Evolutionary conservation across 2,888 invertebrate genomes (phyloP).

Genomic region (Bhutanitis thaidina): DNA sequence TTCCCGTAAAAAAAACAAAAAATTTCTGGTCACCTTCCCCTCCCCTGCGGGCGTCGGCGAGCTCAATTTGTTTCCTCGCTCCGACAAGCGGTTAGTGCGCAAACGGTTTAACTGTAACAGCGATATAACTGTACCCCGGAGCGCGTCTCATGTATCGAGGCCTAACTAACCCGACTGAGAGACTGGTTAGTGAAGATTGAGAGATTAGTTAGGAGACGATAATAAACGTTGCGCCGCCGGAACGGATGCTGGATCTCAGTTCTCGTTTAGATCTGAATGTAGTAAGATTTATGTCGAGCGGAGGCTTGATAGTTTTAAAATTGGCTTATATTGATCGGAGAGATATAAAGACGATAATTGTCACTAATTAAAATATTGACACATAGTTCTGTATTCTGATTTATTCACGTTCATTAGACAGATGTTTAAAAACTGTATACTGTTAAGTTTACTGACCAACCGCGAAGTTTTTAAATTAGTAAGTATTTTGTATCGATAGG

Average conservation of each 20-base stretch:
- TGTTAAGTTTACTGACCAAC: too few relatives aligned
- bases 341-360: too few relatives aligned
- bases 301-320: too few relatives aligned
- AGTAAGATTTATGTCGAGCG: not conserved
- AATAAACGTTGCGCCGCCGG: not conserved
- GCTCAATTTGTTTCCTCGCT: slow-evolving; percentile 4
- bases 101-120: slow-evolving; percentile 7
- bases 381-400: too few relatives aligned
- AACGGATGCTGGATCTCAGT: not conserved
- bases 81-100: slow-evolving; percentile 9
- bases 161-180: slow-evolving; percentile 1
- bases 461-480: too few relatives aligned
- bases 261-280: not conserved
- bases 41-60: not conserved
- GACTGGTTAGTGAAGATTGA: slow-evolving; percentile 12
- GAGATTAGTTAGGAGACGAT: slow-evolving; percentile 1
- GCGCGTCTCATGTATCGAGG: slow-evolving; percentile 18
- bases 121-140: slow-evolving; percentile 9
- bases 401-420: too few relatives aligned
- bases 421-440: too few relatives aligned
- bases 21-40: too few relatives aligned
- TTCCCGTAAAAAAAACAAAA: too few relatives aligned
- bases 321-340: too few relatives aligned
- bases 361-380: too few relatives aligned
- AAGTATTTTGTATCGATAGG: too few relatives aligned